These are phyloP conservation scores for Perccottus glenii DNA, from an alignment of 2,113 vertebrate genomes.

Conservation along the genomic window DNA sequence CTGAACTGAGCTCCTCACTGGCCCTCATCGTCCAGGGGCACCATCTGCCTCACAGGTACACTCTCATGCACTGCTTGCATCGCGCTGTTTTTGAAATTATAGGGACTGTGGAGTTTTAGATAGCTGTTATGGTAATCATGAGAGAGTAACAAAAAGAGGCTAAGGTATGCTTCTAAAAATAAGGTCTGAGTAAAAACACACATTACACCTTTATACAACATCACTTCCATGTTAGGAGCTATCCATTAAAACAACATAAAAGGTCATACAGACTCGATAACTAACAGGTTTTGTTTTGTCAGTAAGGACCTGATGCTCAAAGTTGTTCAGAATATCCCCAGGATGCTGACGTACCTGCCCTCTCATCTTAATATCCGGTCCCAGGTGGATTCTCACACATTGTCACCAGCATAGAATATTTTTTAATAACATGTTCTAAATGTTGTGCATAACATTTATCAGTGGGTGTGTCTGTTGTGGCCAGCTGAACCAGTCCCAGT, in stretches of 20 bases:
- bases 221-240: too few relatives aligned
- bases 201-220: too few relatives aligned
- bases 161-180: too few relatives aligned
- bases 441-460: neutral
- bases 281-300: conserved; percentile 47
- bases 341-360: conserved; percentile 68
- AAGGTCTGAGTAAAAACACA: too few relatives aligned
- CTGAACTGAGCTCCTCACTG: conserved; percentile 74
- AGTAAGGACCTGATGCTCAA: conserved; percentile 82
- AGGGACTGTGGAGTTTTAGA: neutral
- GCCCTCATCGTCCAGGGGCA: conserved; percentile 77
- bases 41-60: conserved; percentile 76
- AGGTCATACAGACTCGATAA: neutral
- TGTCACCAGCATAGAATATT: too few relatives aligned
- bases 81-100: neutral
- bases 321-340: conserved; percentile 77
- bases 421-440: neutral
- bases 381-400: conserved; percentile 63
- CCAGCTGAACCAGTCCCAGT: conserved; percentile 73
- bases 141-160: too few relatives aligned
- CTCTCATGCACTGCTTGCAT: neutral
- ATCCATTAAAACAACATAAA: neutral
- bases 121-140: too few relatives aligned
- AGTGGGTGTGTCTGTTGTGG: neutral
- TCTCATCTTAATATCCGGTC: conserved; percentile 72